A percentile compares a stretch with the other conserved stretches of the same genome.
phyloP scores from a whole-genome alignment of 2,888 invertebrate species.

The Oithona nana region DNA sequence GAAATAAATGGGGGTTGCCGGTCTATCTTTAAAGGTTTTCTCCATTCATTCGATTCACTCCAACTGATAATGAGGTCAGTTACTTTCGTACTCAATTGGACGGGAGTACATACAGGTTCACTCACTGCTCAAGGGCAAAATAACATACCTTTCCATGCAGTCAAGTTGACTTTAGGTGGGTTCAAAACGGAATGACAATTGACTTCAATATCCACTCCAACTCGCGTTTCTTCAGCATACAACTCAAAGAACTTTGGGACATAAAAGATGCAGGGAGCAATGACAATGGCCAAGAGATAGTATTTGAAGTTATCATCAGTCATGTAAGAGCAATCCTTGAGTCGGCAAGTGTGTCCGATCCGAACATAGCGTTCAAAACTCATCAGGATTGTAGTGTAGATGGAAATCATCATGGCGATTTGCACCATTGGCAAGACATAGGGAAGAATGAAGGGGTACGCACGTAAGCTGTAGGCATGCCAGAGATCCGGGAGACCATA shows the following conservation, averaged over 20 bases:
- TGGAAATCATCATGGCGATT: slow-evolving; percentile 3
- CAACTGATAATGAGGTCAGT: no score
- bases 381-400: background rate
- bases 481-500: background rate
- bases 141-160: background rate
- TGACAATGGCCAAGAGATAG: background rate
- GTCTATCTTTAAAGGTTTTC: no score
- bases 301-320: slow-evolving; percentile 1
- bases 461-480: background rate
- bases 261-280: background rate
- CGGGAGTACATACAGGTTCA: no score
- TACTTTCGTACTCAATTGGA: no score
- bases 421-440: background rate
- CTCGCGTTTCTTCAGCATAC: background rate
- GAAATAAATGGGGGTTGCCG: no score
- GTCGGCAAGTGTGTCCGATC: background rate
- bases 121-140: no score
- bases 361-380: slow-evolving; percentile 6
- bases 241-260: slow-evolving; percentile 1
- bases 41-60: no score
- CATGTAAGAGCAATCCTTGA: background rate
- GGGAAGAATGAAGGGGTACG: background rate
- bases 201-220: background rate
- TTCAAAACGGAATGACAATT: background rate
- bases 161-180: background rate